Evolutionary conservation across 2,888 invertebrate species (phyloP).

Genomic region (Rhingia rostrata): DNA sequence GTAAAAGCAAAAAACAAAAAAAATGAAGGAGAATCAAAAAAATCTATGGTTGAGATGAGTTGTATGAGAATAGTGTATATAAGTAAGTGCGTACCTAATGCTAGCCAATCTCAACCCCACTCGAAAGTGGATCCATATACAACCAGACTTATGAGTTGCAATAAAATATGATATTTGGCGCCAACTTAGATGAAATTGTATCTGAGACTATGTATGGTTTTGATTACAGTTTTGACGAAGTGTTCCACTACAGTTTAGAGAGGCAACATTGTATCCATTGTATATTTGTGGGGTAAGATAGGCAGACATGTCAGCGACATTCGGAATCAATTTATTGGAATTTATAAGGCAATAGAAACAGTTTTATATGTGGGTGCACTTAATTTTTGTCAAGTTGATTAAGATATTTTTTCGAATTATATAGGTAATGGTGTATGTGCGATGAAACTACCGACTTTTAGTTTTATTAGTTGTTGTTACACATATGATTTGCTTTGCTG

Average conservation of each 20-base stretch:
- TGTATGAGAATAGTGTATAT: too few relatives aligned
- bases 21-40: too few relatives aligned
- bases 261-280: not conserved
- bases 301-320: conserved; percentile 62
- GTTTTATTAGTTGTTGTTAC: conserved; percentile 27
- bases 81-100: not conserved
- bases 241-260: conserved; percentile 22
- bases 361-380: conserved; percentile 71
- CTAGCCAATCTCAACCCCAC: conserved; percentile 59
- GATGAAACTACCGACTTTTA: conserved; percentile 14
- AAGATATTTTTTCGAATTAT: conserved; percentile 53
- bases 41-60: too few relatives aligned
- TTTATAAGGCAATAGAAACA: conserved; percentile 70
- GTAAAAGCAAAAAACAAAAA: conserved; percentile 25
- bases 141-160: conserved; percentile 71
- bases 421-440: conserved; percentile 4
- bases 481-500: conserved; percentile 33
- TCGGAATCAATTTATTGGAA: conserved; percentile 74
- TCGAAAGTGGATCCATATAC: conserved; percentile 29
- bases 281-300: not conserved
- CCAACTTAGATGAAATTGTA: conserved; percentile 78
- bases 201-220: conserved; percentile 58
- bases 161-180: conserved; percentile 81
- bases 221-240: conserved; percentile 72
- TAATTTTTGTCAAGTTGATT: conserved; percentile 73